Evolutionary conservation across 2,797 vertebrate genomes (phyloP).

Genomic region (Tarsius wallacei): DNA sequence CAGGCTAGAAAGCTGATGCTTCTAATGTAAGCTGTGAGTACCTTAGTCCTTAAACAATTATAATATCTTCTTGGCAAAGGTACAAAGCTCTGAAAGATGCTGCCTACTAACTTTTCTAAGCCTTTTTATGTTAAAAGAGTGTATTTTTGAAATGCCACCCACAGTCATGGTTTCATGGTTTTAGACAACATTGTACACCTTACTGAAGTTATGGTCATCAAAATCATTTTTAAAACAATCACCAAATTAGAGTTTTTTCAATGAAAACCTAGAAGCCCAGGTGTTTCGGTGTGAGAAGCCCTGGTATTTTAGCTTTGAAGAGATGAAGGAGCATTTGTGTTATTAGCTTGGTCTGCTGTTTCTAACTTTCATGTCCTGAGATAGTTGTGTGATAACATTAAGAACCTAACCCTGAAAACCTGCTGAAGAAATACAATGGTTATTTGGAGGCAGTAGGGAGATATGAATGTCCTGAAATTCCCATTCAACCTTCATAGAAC

Average conservation of each 20-base stretch:
- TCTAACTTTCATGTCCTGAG: not conserved
- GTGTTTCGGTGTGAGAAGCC: not conserved
- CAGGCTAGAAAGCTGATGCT: not conserved
- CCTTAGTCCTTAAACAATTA: not conserved
- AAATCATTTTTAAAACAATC: constrained; percentile 24
- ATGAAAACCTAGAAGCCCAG: not conserved
- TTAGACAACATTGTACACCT: not conserved
- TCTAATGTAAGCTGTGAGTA: not conserved
- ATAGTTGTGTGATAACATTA: constrained; percentile 32
- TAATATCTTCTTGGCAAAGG: not conserved
- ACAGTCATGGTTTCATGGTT: not conserved
- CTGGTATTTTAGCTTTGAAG: not conserved
- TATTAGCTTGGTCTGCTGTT: not conserved
- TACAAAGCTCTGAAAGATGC: constrained; percentile 25
- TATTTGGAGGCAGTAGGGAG: not conserved
- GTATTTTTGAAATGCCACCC: constrained; percentile 16
- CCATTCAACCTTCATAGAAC: not conserved
- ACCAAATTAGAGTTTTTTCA: not conserved
- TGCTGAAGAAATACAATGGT: not conserved
- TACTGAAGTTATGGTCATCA: constrained; percentile 10
- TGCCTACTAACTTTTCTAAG: not conserved
- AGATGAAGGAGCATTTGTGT: not conserved
- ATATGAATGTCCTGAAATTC: not conserved
- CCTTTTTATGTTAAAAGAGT: constrained; percentile 46
- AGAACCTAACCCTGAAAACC: constrained; percentile 53